Evolutionary conservation across 2,888 invertebrate genomes (phyloP).

Genomic region (Agriopis marginaria): DNA sequence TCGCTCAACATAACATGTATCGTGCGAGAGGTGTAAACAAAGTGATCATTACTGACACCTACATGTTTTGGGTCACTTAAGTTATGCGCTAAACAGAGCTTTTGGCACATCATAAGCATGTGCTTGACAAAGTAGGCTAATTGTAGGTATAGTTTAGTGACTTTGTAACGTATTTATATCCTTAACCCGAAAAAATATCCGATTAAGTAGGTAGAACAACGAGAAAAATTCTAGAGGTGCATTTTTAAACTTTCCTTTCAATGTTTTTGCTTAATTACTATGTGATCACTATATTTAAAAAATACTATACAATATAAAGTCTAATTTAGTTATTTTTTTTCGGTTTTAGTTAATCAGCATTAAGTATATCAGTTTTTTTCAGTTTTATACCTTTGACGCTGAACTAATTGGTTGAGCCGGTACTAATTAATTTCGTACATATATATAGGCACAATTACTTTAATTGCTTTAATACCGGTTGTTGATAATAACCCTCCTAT

Average conservation of each 20-base stretch:
- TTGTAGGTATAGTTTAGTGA: not conserved
- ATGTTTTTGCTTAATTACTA: too few species aligned
- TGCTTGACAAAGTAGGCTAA: constrained; percentile 13
- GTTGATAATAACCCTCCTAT: constrained; percentile 46
- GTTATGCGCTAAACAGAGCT: constrained; percentile 21
- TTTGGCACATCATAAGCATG: constrained; percentile 13
- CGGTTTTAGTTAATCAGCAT: too few species aligned
- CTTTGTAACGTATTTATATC: not conserved
- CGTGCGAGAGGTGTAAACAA: constrained; percentile 43
- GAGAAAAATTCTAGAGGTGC: not conserved
- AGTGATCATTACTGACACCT: constrained; percentile 35
- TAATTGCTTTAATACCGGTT: constrained; percentile 47
- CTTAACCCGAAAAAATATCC: not conserved
- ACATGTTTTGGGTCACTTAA: constrained; percentile 25
- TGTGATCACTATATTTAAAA: too few species aligned
- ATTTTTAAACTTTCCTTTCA: too few species aligned
- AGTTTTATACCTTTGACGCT: constrained; percentile 26
- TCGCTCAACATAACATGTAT: constrained; percentile 38
- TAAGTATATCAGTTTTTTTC: constrained; percentile 10
- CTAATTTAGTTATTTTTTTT: not conserved
- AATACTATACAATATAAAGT: too few species aligned
- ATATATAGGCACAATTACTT: constrained; percentile 36
- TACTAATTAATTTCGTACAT: constrained; percentile 42
- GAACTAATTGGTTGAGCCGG: constrained; percentile 41
- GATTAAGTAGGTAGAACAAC: not conserved